phyloP scores from a whole-genome alignment of 2,888 invertebrate genomes.

The Meloe dianella region DNA sequence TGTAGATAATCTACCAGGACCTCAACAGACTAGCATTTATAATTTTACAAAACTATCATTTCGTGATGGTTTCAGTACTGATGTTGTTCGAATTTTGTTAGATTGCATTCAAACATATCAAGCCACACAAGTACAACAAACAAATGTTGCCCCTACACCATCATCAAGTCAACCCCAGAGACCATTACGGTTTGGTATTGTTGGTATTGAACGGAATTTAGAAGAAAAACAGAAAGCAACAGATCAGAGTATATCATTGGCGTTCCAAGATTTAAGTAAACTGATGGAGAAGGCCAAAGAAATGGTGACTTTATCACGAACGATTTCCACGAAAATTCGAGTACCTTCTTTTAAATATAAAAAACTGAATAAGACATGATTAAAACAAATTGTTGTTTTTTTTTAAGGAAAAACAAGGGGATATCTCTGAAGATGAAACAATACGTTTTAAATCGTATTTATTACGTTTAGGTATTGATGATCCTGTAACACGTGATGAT shows the following conservation, averaged over 20 bases:
- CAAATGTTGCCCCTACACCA: constrained; percentile 46
- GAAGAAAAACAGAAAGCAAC: constrained; percentile 90
- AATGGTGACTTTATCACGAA: constrained; percentile 93
- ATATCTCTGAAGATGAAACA: constrained; percentile 97
- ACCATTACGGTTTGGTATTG: constrained; percentile 85
- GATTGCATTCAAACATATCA: constrained; percentile 68
- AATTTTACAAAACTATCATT: constrained; percentile 85
- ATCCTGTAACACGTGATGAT: constrained; percentile 94
- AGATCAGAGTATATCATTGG: constrained; percentile 88
- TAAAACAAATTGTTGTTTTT: too few relatives aligned
- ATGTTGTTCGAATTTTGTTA: constrained; percentile 68
- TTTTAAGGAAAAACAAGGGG: constrained; percentile 81
- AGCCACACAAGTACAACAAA: constrained; percentile 64
- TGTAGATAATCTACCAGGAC: constrained; percentile 65
- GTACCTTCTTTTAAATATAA: constrained; percentile 38
- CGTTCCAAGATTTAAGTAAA: constrained; percentile 94
- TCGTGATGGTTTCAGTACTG: constrained; percentile 76
- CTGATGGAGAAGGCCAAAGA: constrained; percentile 97
- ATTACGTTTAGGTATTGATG: constrained; percentile 95
- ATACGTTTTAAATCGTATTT: constrained; percentile 94
- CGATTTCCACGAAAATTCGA: constrained; percentile 90
- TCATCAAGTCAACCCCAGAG: constrained; percentile 57
- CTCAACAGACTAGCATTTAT: constrained; percentile 72
- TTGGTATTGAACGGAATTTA: constrained; percentile 92
- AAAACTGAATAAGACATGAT: too few relatives aligned